A percentile compares a stretch with the other conserved stretches of the same genome.
phyloP scores from a whole-genome alignment of 2,113 vertebrate species.

The Microcebus ravelobensis region DNA sequence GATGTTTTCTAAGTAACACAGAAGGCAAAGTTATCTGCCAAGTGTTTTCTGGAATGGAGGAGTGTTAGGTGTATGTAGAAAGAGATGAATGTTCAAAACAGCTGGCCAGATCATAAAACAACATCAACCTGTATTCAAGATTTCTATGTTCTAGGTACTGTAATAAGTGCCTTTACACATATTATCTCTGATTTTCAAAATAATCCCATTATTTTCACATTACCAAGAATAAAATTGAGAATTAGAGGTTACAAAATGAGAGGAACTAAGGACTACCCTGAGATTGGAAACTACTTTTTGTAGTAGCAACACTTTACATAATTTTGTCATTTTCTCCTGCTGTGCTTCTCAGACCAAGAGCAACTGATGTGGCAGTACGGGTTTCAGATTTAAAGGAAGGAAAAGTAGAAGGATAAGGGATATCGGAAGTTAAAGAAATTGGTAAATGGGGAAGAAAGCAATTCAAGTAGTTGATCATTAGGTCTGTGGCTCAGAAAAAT shows the following conservation, averaged over 20 bases:
- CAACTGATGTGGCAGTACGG: background rate
- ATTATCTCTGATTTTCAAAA: background rate
- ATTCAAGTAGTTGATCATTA: background rate
- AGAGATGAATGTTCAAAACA: background rate
- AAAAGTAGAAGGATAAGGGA: background rate
- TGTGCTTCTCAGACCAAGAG: background rate
- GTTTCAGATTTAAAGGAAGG: background rate
- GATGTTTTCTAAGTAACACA: background rate
- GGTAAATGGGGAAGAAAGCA: background rate
- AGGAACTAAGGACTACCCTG: background rate
- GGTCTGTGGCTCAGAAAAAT: background rate
- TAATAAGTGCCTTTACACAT: background rate
- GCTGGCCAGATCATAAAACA: conserved; percentile 1
- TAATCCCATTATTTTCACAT: conserved; percentile 3
- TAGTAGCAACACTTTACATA: background rate
- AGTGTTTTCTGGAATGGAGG: background rate
- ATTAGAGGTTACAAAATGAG: background rate
- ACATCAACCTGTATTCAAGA: background rate
- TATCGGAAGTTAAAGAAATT: background rate
- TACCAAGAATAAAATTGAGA: background rate
- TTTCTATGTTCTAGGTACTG: background rate
- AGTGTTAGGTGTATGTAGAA: background rate
- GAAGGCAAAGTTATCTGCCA: background rate
- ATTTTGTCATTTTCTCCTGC: background rate
- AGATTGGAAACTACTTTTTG: background rate